These are phyloP conservation scores for Melieria crassipennis DNA, from an alignment of 2,888 invertebrate species.

Conservation along the genomic window DNA sequence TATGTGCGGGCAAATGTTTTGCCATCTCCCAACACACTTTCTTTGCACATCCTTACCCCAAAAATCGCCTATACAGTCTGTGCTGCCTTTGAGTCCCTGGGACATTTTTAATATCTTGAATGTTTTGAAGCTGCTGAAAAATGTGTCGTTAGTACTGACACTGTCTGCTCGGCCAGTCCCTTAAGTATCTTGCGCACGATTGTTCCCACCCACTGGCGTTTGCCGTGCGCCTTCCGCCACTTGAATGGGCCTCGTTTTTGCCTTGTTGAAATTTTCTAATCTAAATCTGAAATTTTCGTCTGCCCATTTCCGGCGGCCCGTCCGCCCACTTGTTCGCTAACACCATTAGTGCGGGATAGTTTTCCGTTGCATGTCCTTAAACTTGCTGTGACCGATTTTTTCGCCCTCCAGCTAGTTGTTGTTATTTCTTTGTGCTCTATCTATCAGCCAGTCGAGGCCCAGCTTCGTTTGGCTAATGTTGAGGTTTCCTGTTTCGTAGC, in stretches of 20 bases:
- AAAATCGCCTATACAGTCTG: no score
- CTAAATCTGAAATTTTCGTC: conserved; percentile 27
- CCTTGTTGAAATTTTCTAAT: conserved; percentile 22
- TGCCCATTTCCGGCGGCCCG: conserved; percentile 3
- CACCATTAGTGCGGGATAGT: conserved; percentile 10
- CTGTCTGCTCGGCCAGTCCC: no score
- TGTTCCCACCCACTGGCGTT: conserved; percentile 12
- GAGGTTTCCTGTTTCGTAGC: not conserved
- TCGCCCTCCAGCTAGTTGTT: no score
- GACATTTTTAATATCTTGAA: conserved; percentile 9
- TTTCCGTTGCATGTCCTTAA: conserved; percentile 17
- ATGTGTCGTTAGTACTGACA: no score
- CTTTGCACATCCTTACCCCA: not conserved
- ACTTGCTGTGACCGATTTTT: not conserved
- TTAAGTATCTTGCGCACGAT: not conserved
- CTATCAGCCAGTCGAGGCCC: not conserved
- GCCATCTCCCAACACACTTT: not conserved
- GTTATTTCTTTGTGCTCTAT: no score
- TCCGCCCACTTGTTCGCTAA: not conserved
- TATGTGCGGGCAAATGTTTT: not conserved
- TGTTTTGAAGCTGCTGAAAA: no score
- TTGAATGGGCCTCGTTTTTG: not conserved
- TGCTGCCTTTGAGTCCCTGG: not conserved
- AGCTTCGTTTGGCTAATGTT: conserved; percentile 5
- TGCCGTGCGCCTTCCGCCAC: not conserved